Base-by-base conservation (phyloP, 2,888 invertebrate genomes). In the Anthrax anthrax region DNA sequence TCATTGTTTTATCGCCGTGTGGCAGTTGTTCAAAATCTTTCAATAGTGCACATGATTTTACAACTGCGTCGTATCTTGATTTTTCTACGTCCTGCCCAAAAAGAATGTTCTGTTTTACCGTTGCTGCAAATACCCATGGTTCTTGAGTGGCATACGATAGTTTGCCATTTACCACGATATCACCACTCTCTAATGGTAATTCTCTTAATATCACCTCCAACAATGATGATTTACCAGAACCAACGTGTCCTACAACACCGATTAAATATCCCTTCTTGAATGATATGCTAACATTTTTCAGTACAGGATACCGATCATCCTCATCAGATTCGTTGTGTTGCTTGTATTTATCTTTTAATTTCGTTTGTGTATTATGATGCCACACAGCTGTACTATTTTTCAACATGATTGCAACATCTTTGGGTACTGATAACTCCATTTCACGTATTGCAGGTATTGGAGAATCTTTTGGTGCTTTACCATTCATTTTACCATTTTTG, bases 51-150 rank as follows among this genome's bases (percentile, higher is more conserved):
- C 71, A 72, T 0, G 58, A 69, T 48, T 58, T 65, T 1, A 75
- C 58, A 0, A 71, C 65, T 29, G 58, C 49, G 34, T 60, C 58
- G 54, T 71, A 72, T 10, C 58, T 58, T 6, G 56, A 49, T 47
- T 60, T 57, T 40, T 67, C 57, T 43, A 51, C 49, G 29, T 51
- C 51, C 41, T 52, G 67, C 1, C 90, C 90, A 63, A 92, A 91
- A n/a, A 84, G 63, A 56, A 92, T 87, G 65, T 92, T 92, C 59
- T 89, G 86, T 43, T 84, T 71, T 2, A 92, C 74, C 2, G 84
- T 80, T 16, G 78, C 76, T 1, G 79, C 79, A 60, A 84, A 84
- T 0, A 84, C 76, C 91, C 91, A 92, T 9, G 91, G 77, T 61
- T 90, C 86, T 65, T 90, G 89, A 53, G 82, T 75, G 0, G 86